phyloP scores from a whole-genome alignment of 2,888 invertebrate genomes.

The Glomeris marginata region DNA sequence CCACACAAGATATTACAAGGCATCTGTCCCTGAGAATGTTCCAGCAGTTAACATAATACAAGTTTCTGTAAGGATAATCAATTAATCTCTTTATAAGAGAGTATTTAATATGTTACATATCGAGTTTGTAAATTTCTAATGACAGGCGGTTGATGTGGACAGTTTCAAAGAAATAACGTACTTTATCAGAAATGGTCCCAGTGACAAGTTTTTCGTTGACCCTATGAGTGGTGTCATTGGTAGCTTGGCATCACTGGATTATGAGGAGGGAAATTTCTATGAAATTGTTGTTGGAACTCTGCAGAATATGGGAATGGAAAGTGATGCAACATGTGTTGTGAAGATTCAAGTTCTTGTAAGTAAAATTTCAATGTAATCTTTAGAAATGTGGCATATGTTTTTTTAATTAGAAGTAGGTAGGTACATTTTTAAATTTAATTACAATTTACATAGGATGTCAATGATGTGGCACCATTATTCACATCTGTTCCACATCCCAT shows the following conservation, averaged over 20 bases:
- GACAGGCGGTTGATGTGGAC: constrained; percentile 67
- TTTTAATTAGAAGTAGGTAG: no score
- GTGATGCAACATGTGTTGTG: constrained; percentile 58
- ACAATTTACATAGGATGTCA: constrained; percentile 48
- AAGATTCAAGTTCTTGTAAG: constrained; percentile 47
- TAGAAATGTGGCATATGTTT: no score
- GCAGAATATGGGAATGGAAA: constrained; percentile 54
- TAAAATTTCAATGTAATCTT: no score
- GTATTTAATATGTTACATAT: background rate
- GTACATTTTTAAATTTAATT: no score
- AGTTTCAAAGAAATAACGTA: constrained; percentile 53
- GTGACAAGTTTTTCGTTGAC: constrained; percentile 66
- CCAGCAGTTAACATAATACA: constrained; percentile 60
- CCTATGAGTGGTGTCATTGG: constrained; percentile 61
- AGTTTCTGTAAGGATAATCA: constrained; percentile 44
- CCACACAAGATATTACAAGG: constrained; percentile 52
- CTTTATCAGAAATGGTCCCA: constrained; percentile 62
- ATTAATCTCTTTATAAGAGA: background rate
- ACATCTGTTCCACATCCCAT: constrained; percentile 66
- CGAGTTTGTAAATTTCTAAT: constrained; percentile 18
- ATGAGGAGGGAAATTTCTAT: constrained; percentile 56
- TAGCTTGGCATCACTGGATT: constrained; percentile 59
- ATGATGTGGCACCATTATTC: constrained; percentile 77
- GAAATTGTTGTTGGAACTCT: constrained; percentile 64
- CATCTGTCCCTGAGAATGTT: constrained; percentile 69